Evolutionary conservation across 2,797 vertebrate species (phyloP).

Genomic region (Tenualosa thibaudeaui): DNA sequence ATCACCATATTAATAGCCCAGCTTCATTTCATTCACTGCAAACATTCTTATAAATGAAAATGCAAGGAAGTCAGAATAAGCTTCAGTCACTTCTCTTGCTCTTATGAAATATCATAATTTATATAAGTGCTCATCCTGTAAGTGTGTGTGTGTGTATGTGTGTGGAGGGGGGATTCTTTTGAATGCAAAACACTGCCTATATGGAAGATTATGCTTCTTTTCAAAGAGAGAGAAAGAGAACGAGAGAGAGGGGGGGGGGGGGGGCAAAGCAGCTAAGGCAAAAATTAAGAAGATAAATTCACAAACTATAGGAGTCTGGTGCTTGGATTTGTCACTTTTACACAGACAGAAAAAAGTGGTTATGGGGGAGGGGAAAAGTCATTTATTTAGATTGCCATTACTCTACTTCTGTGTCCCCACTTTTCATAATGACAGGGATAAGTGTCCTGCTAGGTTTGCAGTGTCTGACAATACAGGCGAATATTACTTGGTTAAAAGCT

Average conservation of each 20-base stretch:
- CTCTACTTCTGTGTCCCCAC: constrained; percentile 81
- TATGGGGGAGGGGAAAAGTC: constrained; percentile 63
- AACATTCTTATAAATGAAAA: constrained; percentile 13
- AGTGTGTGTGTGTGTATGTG: constrained; percentile 34
- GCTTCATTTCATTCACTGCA: constrained; percentile 19
- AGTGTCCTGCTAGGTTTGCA: constrained; percentile 78
- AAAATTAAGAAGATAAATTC: constrained; percentile 83
- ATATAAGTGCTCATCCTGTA: constrained; percentile 72
- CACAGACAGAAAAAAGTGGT: constrained; percentile 48
- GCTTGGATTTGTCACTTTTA: constrained; percentile 68
- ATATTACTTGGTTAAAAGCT: constrained; percentile 88
- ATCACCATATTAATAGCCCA: constrained; percentile 74
- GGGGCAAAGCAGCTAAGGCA: constrained; percentile 55
- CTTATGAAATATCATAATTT: constrained; percentile 74
- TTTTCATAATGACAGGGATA: constrained; percentile 85
- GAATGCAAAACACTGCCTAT: constrained; percentile 81
- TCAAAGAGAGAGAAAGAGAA: constrained; percentile 52
- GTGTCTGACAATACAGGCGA: constrained; percentile 81
- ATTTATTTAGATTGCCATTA: constrained; percentile 84
- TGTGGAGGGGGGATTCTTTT: constrained; percentile 70
- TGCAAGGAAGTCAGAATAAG: constrained; percentile 58
- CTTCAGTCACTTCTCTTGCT: constrained; percentile 61
- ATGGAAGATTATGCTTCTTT: constrained; percentile 79
- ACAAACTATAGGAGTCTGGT: constrained; percentile 67
- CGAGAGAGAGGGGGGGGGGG: not conserved